These are phyloP conservation scores for Ophion slaviceki DNA, from an alignment of 2,888 invertebrate genomes.

Conservation along the genomic window DNA sequence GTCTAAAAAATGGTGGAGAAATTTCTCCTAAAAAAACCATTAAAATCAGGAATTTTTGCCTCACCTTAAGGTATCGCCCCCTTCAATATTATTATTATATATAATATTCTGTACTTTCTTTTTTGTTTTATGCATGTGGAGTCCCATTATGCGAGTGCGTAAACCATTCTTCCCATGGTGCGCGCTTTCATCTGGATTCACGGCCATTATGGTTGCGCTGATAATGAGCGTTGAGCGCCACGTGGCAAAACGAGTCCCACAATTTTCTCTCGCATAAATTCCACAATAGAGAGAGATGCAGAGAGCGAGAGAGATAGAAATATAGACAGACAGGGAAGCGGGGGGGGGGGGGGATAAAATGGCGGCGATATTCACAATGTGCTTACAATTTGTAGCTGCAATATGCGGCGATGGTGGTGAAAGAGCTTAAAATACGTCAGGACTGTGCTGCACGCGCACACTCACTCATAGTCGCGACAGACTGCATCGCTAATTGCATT, in stretches of 20 bases:
- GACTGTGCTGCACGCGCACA: neutral
- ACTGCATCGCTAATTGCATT: neutral
- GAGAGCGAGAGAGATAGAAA: neutral
- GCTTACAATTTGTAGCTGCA: constrained; percentile 9
- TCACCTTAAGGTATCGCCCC: no score
- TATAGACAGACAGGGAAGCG: neutral
- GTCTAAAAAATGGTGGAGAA: no score
- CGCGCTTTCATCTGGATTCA: neutral
- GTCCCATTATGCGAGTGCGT: neutral
- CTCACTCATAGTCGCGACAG: neutral
- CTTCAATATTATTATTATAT: neutral
- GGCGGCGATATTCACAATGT: neutral
- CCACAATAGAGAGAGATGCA: neutral
- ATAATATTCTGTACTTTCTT: neutral
- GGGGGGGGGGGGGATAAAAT: neutral
- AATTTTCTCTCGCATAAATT: neutral
- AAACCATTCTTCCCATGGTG: neutral
- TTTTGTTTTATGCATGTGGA: neutral
- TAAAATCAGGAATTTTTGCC: no score
- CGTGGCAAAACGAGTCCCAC: neutral
- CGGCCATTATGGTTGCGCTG: neutral
- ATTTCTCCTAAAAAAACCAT: no score
- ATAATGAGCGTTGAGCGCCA: constrained; percentile 20
- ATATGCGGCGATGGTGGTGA: neutral
- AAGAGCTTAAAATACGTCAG: constrained; percentile 5